Conservation (phyloP, 2,797 vertebrate species). For the Cygnus olor region DNA sequence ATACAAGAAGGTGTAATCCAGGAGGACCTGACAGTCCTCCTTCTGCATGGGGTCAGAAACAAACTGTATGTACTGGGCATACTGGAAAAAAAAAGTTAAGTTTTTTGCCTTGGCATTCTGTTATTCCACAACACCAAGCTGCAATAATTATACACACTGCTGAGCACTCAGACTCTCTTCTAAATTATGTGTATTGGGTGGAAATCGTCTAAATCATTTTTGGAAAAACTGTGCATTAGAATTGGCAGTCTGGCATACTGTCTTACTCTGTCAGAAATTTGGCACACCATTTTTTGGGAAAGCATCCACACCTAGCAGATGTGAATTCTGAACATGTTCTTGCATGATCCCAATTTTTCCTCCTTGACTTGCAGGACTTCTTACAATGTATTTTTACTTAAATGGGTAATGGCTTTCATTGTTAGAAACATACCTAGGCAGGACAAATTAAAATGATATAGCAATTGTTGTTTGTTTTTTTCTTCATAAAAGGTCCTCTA, state of each 20-base stretch:
- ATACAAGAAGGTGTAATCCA: not conserved
- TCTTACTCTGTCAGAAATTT: conserved; percentile 56
- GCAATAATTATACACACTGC: not conserved
- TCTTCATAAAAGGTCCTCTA: not conserved
- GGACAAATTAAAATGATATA: conserved; percentile 13
- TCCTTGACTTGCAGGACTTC: conserved; percentile 9
- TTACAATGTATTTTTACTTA: conserved; percentile 20
- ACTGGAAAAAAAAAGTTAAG: not conserved
- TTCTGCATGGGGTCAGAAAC: not conserved
- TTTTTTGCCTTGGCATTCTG: not conserved
- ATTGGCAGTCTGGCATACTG: conserved; percentile 59
- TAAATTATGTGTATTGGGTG: conserved; percentile 10
- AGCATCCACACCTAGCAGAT: conserved; percentile 66
- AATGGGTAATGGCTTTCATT: not conserved
- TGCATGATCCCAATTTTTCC: conserved; percentile 5
- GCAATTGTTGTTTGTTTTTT: not conserved
- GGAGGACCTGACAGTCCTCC: not conserved
- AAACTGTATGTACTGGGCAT: not conserved
- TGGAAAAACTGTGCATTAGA: conserved; percentile 66
- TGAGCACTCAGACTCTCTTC: not conserved
- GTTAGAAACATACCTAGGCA: conserved; percentile 20
- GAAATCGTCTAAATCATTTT: conserved; percentile 44
- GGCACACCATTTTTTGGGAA: conserved; percentile 50
- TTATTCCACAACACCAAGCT: not conserved
- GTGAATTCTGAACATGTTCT: conserved; percentile 53